Percentiles rank a stretch among this genome's conserved stretches.
phyloP scores from a whole-genome alignment of 2,888 invertebrate species.

The Thyatira batis region DNA sequence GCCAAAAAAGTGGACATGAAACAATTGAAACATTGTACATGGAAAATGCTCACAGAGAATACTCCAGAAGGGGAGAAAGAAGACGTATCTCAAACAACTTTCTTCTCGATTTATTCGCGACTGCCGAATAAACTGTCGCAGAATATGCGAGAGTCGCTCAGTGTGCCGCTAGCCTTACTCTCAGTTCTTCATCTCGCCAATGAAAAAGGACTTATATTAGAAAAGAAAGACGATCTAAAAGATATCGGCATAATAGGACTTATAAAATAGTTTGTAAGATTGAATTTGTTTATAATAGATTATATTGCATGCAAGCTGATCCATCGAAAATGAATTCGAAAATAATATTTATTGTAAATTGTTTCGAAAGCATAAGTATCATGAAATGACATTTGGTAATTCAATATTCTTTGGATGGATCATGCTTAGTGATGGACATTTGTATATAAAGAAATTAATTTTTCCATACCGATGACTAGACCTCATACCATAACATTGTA shows the following conservation, averaged over 20 bases:
- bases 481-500: constrained; percentile 35
- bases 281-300: constrained; percentile 4
- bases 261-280: constrained; percentile 38
- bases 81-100: constrained; percentile 71
- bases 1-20: constrained; percentile 95
- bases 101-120: constrained; percentile 80
- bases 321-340: background rate
- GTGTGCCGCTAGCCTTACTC: constrained; percentile 89
- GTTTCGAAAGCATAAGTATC: background rate
- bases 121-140: constrained; percentile 82
- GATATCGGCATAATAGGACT: constrained; percentile 79
- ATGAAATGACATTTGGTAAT: background rate
- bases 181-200: constrained; percentile 93
- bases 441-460: background rate
- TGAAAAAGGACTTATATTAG: constrained; percentile 85
- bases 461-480: constrained; percentile 3
- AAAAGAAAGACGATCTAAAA: constrained; percentile 72
- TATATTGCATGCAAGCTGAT: constrained; percentile 3
- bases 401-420: background rate
- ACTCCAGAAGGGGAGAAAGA: constrained; percentile 55
- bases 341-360: background rate
- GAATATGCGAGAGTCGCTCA: constrained; percentile 87
- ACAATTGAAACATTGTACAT: constrained; percentile 89
- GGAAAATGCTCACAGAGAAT: constrained; percentile 82
- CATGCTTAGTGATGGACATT: background rate